A percentile compares a stretch with the other conserved stretches of the same genome.
Conservation (phyloP, 1,140 invertebrate genomes). For the Aphaenogaster floridana region DNA sequence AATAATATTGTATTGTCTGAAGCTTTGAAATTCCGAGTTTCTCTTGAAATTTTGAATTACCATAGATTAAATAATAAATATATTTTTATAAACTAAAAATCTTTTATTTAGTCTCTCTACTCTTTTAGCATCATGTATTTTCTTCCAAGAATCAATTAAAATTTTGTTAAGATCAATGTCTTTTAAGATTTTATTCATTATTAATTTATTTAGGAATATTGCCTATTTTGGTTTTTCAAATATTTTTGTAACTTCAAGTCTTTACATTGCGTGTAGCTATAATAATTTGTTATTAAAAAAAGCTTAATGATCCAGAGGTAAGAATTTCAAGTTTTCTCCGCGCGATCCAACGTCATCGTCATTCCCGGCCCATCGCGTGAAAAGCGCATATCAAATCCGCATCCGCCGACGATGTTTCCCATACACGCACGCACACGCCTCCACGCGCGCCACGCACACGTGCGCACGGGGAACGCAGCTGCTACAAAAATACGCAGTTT, state of each 20-base stretch:
- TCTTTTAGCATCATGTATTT: background rate
- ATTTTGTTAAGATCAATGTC: background rate
- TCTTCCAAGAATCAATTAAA: background rate
- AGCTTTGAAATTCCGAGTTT: background rate
- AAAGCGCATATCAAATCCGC: conserved; percentile 47
- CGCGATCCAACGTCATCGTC: conserved; percentile 12
- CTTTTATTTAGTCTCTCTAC: background rate
- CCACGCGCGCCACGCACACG: background rate
- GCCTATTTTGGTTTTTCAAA: background rate
- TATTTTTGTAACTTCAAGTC: background rate
- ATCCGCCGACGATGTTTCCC: conserved; percentile 41
- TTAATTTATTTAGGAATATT: background rate
- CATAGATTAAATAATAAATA: background rate
- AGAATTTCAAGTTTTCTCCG: background rate
- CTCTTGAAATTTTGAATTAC: background rate
- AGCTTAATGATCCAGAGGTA: background rate
- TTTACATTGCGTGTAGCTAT: background rate
- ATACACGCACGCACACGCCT: conserved; percentile 27
- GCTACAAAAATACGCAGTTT: conserved; percentile 63
- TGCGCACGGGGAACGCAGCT: conserved; percentile 57
- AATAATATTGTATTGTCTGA: background rate
- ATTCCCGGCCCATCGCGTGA: conserved; percentile 1
- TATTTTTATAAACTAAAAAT: background rate
- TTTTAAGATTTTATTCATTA: background rate
- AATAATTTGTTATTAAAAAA: background rate